A percentile compares a stretch with the other conserved stretches of the same genome.
Conservation (phyloP, 2,797 vertebrate genomes). For the Kryptolebias ocellatus region DNA sequence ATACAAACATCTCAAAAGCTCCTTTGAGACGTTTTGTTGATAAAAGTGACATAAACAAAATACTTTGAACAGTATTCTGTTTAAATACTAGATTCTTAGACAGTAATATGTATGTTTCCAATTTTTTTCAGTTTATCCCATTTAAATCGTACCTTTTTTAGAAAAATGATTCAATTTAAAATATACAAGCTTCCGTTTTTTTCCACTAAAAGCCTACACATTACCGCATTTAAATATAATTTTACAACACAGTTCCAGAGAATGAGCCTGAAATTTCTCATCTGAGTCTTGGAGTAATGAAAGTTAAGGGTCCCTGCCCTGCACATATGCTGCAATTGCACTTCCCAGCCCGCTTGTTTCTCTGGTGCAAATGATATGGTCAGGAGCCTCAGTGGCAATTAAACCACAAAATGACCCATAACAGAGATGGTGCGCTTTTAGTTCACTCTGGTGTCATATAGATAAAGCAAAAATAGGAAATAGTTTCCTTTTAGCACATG, state of each 20-base stretch:
- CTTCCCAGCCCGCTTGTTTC: conserved; percentile 45
- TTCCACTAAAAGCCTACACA: not conserved
- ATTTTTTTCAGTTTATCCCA: not conserved
- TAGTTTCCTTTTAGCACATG: not conserved
- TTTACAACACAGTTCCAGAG: conserved; percentile 33
- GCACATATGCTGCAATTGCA: conserved; percentile 39
- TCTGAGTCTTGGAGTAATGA: conserved; percentile 54
- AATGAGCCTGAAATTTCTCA: conserved; percentile 44
- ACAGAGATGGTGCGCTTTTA: conserved; percentile 35
- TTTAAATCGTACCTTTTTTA: not conserved
- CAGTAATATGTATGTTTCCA: not conserved
- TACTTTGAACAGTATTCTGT: not conserved
- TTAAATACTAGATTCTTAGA: not conserved
- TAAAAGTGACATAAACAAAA: conserved; percentile 7
- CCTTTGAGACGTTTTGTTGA: conserved; percentile 2
- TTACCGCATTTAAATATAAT: conserved; percentile 28
- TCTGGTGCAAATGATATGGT: conserved; percentile 64
- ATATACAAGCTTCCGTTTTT: not conserved
- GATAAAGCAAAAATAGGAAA: not conserved
- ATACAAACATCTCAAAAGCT: conserved; percentile 13
- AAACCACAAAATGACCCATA: conserved; percentile 64
- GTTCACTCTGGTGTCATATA: conserved; percentile 8
- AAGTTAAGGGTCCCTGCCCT: conserved; percentile 54
- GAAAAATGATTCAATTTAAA: conserved; percentile 6
- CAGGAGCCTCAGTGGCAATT: conserved; percentile 53